phyloP scores from a whole-genome alignment of 2,797 vertebrate genomes.

The Hapalemur alaotrensis region DNA sequence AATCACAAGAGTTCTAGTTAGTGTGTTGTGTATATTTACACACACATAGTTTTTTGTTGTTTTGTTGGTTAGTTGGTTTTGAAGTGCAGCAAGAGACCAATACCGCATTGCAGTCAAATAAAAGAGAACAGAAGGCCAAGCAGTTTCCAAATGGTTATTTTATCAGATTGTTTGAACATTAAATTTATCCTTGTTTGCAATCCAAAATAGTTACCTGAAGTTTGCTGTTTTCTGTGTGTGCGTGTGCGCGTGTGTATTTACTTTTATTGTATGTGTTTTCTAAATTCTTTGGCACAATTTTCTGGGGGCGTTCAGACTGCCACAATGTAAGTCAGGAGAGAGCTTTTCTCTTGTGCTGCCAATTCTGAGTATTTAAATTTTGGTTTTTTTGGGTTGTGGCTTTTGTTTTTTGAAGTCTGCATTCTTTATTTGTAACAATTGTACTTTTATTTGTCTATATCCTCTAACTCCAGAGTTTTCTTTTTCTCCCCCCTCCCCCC shows the following conservation, averaged over 20 bases:
- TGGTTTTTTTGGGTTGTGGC: constrained; percentile 56
- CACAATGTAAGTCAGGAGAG: constrained; percentile 83
- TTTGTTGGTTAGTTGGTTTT: constrained; percentile 86
- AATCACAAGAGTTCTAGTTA: constrained; percentile 79
- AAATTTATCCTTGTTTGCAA: constrained; percentile 82
- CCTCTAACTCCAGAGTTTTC: constrained; percentile 77
- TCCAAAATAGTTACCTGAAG: constrained; percentile 86
- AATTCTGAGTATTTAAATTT: constrained; percentile 80
- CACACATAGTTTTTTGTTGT: constrained; percentile 72
- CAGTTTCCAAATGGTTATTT: constrained; percentile 86
- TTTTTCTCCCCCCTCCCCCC: constrained; percentile 53
- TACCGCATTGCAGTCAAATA: constrained; percentile 85
- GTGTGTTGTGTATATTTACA: constrained; percentile 75
- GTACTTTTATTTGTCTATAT: constrained; percentile 75
- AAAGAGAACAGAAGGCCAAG: constrained; percentile 87
- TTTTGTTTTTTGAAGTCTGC: constrained; percentile 76
- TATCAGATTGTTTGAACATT: constrained; percentile 83
- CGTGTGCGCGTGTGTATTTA: constrained; percentile 54
- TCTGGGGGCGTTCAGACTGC: constrained; percentile 84
- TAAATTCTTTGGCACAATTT: constrained; percentile 94
- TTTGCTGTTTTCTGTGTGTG: constrained; percentile 57
- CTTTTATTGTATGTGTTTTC: constrained; percentile 75
- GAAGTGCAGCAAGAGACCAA: constrained; percentile 91
- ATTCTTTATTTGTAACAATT: constrained; percentile 74
- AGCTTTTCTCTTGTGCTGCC: constrained; percentile 81